Conservation (phyloP, 2,113 vertebrate genomes). For the Formicarius rufipectus region DNA sequence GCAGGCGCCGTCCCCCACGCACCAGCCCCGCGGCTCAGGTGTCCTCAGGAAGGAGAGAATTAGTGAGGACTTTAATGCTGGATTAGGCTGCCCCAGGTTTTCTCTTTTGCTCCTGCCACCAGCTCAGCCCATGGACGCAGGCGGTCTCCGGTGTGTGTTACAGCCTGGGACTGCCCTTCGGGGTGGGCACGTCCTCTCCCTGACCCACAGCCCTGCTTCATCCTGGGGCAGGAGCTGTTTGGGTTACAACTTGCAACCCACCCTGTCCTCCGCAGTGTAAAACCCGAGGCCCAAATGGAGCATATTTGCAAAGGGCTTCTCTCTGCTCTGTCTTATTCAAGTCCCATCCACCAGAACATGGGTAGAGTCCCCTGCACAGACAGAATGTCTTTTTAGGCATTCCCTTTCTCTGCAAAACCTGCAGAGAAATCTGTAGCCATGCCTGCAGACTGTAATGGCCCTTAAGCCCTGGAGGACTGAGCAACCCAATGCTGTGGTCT, state of each 20-base stretch:
- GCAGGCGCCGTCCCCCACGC: not conserved
- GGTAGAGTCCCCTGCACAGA: not conserved
- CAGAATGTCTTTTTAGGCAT: not conserved
- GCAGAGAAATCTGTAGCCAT: not conserved
- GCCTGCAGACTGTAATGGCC: not conserved
- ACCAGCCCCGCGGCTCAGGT: slow-evolving; percentile 3
- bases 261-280: not conserved
- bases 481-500: not conserved
- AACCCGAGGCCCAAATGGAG: not conserved
- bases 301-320: not conserved
- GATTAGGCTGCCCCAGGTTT: slow-evolving; percentile 24
- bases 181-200: not conserved
- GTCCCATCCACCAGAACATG: not conserved
- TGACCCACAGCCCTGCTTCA: not conserved
- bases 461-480: not conserved
- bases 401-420: not conserved
- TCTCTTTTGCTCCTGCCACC: not conserved
- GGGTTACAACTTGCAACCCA: not conserved
- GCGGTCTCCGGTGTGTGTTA: not conserved
- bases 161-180: not conserved
- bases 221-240: not conserved
- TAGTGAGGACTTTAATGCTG: slow-evolving; percentile 20
- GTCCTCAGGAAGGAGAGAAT: slow-evolving; percentile 63
- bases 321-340: not conserved
- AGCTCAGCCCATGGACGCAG: not conserved